Percentiles rank a stretch among this genome's conserved stretches.
Evolutionary conservation across 92 coral and sea anemone genomes (phyloP).

Genomic region (Epizoanthus stellaris): DNA sequence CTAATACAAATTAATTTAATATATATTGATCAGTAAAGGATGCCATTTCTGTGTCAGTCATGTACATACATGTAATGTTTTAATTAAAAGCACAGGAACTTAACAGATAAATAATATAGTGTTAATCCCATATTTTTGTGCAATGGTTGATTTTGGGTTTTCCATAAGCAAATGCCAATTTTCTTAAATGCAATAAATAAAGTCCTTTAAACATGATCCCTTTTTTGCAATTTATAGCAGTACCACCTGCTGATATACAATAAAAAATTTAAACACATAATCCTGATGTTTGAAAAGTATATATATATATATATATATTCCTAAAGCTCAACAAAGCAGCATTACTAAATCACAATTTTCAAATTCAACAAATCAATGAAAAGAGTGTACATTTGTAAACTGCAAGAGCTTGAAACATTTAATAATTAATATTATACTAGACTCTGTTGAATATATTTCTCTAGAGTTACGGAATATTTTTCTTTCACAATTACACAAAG

Average conservation of each 20-base stretch:
- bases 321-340: background rate
- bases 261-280: background rate
- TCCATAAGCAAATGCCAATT: background rate
- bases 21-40: background rate
- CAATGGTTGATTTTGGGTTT: background rate
- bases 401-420: too few relatives aligned
- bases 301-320: background rate
- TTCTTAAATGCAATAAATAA: background rate
- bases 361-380: too few relatives aligned
- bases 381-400: too few relatives aligned
- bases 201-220: slow-evolving; percentile 12
- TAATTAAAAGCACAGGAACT: background rate
- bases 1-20: background rate
- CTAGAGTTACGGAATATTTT: too few relatives aligned
- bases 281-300: background rate
- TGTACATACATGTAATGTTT: background rate
- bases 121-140: slow-evolving; percentile 5
- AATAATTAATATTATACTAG: too few relatives aligned
- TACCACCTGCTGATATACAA: slow-evolving; percentile 16
- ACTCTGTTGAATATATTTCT: too few relatives aligned
- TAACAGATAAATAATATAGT: slow-evolving; percentile 7
- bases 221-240: slow-evolving; percentile 18
- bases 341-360: background rate
- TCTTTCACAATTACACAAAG: too few relatives aligned
- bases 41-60: too few relatives aligned